Evolutionary conservation across 2,797 vertebrate species (phyloP).

Genomic region (Enteromius thamalakanensis): DNA sequence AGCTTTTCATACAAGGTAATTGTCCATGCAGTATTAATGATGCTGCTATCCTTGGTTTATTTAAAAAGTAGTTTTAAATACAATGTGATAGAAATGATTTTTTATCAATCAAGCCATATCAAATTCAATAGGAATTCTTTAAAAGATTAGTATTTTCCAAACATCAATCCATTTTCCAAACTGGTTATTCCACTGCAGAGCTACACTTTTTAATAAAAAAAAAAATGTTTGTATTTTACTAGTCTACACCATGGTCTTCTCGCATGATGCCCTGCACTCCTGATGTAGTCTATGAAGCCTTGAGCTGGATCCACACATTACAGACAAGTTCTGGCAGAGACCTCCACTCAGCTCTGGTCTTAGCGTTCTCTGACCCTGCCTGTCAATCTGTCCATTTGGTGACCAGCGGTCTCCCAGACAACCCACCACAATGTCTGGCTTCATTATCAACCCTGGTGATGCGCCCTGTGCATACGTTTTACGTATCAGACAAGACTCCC

Average conservation of each 20-base stretch:
- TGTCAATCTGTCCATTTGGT: slow-evolving; percentile 73
- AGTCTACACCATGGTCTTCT: slow-evolving; percentile 71
- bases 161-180: not conserved
- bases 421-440: slow-evolving; percentile 61
- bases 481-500: slow-evolving; percentile 59
- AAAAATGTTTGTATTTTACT: not conserved
- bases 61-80: not conserved
- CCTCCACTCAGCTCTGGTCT: slow-evolving; percentile 65
- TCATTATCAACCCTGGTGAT: slow-evolving; percentile 60
- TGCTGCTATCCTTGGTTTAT: not conserved
- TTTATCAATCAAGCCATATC: not conserved
- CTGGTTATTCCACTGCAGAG: not conserved
- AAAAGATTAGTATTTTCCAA: not conserved
- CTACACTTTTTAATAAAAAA: no score
- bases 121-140: not conserved
- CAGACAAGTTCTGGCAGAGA: slow-evolving; percentile 68
- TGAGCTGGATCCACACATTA: slow-evolving; percentile 75
- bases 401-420: slow-evolving; percentile 63
- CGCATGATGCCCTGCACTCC: slow-evolving; percentile 72
- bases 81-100: not conserved
- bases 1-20: slow-evolving; percentile 71
- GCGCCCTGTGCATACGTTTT: slow-evolving; percentile 68
- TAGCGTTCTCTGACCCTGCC: slow-evolving; percentile 68
- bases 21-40: not conserved
- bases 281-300: slow-evolving; percentile 68